Evolutionary conservation across 2,888 invertebrate species (phyloP), one percentile per base, ranked within the genome.

Genomic region (Ochropleura leucogaster): DNA sequence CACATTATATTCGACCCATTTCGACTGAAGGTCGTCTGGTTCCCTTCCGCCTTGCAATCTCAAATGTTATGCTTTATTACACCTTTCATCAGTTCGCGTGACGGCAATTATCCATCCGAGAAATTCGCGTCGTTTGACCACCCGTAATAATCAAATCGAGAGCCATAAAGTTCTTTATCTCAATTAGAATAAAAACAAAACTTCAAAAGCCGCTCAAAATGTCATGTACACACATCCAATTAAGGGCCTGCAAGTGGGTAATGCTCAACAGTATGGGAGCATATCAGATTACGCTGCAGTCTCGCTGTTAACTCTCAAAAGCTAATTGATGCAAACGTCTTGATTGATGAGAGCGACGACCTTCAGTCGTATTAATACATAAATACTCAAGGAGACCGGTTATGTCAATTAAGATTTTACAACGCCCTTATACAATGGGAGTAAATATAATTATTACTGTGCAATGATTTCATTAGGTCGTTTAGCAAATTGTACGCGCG

Each of bases 291-390:
- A 92, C 95, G 85, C 89, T 91, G 90, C 88, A 89, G 90, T 88
- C 84, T 85, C 88, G 88, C 89, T 89, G 86, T 88, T 90, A 88
- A 89, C 90, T 90, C 90, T 90, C 89, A 92, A 91, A 92, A 92
- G 86, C 88, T 94, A 95, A 95, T 95, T 95, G 94, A 93, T 94
- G 94, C 92, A 93, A 93, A 92, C 92, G 88, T 90, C 89, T 93
- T 91, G 93, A 92, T 92, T 92, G 92, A 93, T 93, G 93, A 90
- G 94, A 91, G 88, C 93, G 91, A 93, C 92, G 93, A 93, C 93
- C 95, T 94, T 93, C 91, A 87, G 73, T 86, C 86, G 82, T 87
- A 89, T 87, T 82, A 85, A 88, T 87, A 85, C 85, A 83, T 84
- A 89, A 89, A 85, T 86, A 84, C 67, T 76, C 80, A 83, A 81